These are phyloP conservation scores for Tribolium castaneum DNA, from an alignment of 1,140 invertebrate genomes.

Conservation along the genomic window DNA sequence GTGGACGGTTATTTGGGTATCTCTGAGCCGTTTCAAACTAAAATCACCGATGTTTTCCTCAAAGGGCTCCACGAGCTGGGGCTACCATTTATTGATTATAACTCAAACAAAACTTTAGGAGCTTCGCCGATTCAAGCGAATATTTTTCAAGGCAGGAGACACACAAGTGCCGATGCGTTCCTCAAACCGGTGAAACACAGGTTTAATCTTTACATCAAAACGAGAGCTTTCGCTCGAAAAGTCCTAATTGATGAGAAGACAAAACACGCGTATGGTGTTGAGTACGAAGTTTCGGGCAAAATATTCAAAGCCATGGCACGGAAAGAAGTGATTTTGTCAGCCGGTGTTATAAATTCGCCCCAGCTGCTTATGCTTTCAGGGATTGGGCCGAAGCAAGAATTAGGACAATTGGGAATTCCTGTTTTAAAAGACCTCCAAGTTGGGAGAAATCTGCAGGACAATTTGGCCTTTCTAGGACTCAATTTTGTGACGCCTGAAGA, in stretches of 20 bases:
- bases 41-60: constrained; percentile 71
- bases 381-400: constrained; percentile 74
- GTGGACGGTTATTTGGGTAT: constrained; percentile 74
- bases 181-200: constrained; percentile 81
- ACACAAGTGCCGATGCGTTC: constrained; percentile 89
- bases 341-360: constrained; percentile 87
- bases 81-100: constrained; percentile 80
- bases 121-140: constrained; percentile 90
- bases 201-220: constrained; percentile 85
- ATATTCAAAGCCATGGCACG: constrained; percentile 75
- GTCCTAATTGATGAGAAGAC: constrained; percentile 82
- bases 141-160: constrained; percentile 75
- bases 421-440: constrained; percentile 64
- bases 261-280: constrained; percentile 83
- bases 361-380: constrained; percentile 86
- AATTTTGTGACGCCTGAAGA: constrained; percentile 69
- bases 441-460: constrained; percentile 69
- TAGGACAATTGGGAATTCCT: constrained; percentile 63
- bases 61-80: constrained; percentile 77
- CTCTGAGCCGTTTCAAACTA: constrained; percentile 70
- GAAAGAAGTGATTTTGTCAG: constrained; percentile 88
- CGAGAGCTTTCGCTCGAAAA: constrained; percentile 82
- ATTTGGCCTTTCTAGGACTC: constrained; percentile 73
- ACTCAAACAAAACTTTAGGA: constrained; percentile 86
- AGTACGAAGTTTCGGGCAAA: constrained; percentile 79